Evolutionary conservation across 2,113 vertebrate genomes (phyloP), one percentile per base, ranked within the genome.

Genomic region (Stigmatopora nigra): DNA sequence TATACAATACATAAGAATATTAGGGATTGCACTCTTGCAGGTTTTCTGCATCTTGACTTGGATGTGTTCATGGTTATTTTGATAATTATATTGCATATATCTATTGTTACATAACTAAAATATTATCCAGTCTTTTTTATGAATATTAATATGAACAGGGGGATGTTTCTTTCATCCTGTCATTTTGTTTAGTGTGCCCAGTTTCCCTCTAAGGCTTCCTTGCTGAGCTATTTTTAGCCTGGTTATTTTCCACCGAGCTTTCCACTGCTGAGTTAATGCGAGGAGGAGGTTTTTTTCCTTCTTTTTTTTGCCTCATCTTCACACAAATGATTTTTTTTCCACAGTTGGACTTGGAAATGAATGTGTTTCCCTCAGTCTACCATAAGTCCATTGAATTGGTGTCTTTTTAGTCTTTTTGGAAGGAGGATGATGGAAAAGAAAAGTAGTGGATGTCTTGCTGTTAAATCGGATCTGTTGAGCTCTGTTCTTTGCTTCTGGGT

Each of bases 221-320:
- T 56, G 56, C 75, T 15, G 60, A 22, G 68, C 65, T 86, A 82
- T 86, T 80, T 86, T 81, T 80, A 82, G 78, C 57, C 57, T 52
- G 76, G 70, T 70, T 59, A 66, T 82, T 77, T 77, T 71, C 51
- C 73, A 46, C 61, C 44, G 12, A 67, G 69, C 70, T 59, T 38
- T 25, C 57, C n/a, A 25, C 25, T 36, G 17, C 61, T 2, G 66
- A 69, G 76, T 64, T 61, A 75, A 71, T 17, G 61, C 36, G 69
- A 77, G 58, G 64, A 71, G 11, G 15, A 15, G 0, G 16, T 56
- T 56, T 13, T 56, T 1, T 53, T 53, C 13, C 12, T 20, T 13
- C 15, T 13, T 47, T 47, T 15, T 22, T 10, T n/a, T 7, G 14
- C 20, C 19, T 19, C 60, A 19, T 61, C 41, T 46, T 45, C 48